phyloP scores from a whole-genome alignment of 2,797 vertebrate genomes.

The Gallinago solitaria region DNA sequence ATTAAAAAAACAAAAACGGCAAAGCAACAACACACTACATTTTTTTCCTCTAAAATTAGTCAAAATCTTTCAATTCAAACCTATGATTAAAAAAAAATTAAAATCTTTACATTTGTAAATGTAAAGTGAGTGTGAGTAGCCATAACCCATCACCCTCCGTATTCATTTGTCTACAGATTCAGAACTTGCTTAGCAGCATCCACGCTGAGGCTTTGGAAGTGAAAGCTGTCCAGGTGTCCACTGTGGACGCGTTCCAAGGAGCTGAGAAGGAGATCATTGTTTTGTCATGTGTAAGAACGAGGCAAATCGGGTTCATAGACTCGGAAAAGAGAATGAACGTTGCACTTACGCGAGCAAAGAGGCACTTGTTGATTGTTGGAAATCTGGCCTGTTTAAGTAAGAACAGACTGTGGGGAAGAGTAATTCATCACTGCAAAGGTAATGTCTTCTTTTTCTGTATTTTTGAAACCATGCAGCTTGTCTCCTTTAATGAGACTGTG shows the following conservation, averaged over 20 bases:
- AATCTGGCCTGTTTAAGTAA: conserved; percentile 75
- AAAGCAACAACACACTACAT: not conserved
- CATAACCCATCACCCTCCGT: not conserved
- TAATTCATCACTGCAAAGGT: conserved; percentile 83
- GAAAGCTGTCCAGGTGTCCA: conserved; percentile 79
- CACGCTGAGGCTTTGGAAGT: not conserved
- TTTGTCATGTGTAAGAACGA: conserved; percentile 81
- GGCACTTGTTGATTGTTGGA: conserved; percentile 80
- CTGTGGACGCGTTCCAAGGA: conserved; percentile 83
- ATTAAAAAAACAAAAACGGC: not conserved
- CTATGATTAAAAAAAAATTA: not conserved
- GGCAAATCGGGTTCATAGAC: conserved; percentile 80
- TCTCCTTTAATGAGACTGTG: not conserved
- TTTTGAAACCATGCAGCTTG: not conserved
- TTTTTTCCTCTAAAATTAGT: not conserved
- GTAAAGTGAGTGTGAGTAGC: too few species aligned
- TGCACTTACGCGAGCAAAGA: conserved; percentile 77
- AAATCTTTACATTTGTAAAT: not conserved
- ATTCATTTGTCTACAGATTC: conserved; percentile 60
- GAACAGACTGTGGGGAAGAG: conserved; percentile 76
- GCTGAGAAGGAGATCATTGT: conserved; percentile 81
- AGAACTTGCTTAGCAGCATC: conserved; percentile 35
- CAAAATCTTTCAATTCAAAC: not conserved
- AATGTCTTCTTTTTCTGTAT: not conserved
- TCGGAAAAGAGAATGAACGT: conserved; percentile 80